Base-by-base conservation (phyloP, 2,888 invertebrate species). In the Metacarcinus magister region DNA sequence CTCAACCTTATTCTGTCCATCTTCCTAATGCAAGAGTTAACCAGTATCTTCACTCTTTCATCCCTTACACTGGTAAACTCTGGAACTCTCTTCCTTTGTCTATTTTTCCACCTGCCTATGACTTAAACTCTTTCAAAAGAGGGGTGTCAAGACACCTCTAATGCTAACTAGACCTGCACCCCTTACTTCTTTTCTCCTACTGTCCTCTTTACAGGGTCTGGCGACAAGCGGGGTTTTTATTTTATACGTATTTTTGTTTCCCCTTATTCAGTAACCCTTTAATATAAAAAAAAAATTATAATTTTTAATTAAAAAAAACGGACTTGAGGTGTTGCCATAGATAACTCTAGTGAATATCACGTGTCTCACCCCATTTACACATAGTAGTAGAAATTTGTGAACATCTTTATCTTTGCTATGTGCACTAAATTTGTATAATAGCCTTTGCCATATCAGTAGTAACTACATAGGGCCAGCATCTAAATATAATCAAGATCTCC, bases 401-500 rank as follows among this genome's bases (percentile, higher is more conserved):
- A 82, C 3, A 92, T 95, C 46, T 82, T 32, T 67, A 75, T 67
- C 92, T 75, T 67, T 43, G 23, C 44, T 75, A 46, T 90, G 32
- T 44, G 75, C 82, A 92, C 82, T 93, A 10, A 95, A 10, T 93
- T 32, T 93, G 93, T 13, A 95, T 60, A 90, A 95, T 87, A 54
- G 89, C 82, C 48, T 93, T 48, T 48, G 44, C 93, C 39, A 95
- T 95, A 93, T 93, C 95, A 87, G 48, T 89, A 28, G 89, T 8
- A 39, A 95, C 67, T 48, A 87, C 95, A 54, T 82, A 87, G 28
- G 54, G 87, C 93, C 93, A 95, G 23, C 93, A 10, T 43, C 95
- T 48, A 89, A 93, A 93, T 89, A 89, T 93, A 32, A 95, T 46
- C 67, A 95, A 60, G 10, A 95, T 87, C 67, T 60, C 93, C 44